Evolutionary conservation across 2,888 invertebrate species (phyloP), one percentile per base, ranked within the genome.

Genomic region (Ashinkailepas kermadecensis): DNA sequence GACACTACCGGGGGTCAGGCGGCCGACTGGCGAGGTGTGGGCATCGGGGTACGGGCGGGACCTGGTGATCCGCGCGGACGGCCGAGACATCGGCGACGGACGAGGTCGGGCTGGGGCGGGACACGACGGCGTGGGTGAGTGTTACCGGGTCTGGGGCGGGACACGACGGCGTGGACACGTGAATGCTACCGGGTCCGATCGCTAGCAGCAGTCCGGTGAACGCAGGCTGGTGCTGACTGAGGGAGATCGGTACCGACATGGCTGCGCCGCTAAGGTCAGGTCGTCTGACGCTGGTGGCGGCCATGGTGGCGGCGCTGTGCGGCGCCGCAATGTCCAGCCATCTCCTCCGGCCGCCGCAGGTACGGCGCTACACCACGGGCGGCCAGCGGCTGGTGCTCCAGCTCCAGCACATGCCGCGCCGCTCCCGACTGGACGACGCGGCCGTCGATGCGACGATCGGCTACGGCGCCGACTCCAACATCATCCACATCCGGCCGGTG

Each of bases 361-460:
- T 74, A 21, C 74, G 74, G 56, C 74, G 74, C 18, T 74, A 74
- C 54, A 74, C 74, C 56, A 74, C 74, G 18, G 74, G 56, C 54
- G 74, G 56, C 2, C 74, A 23, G 10, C n/a, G 65, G 65, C 65
- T 54, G 9, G 10, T 56, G 21, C 21, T 9, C 21, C 54, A 56
- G 74, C 21, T 56, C 9, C 54, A 21, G 56, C 2, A 56, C 74
- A 9, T 15, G 18, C 11, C 74, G 74, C 74, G 74, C 18, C 56
- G 74, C 10, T 56, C 56, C 4, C 74, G 74, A 0, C 74, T 74
- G 21, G 74, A 56, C 1, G 74, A 74, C 54, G 8, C 74, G 15
- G 54, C 11, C 7, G 12, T 59, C 10, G 65, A n/a, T n/a, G 6
- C n/a, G 23, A 23, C 23, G 10, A 7, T 59, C 12, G 59, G 15